phyloP scores from a whole-genome alignment of 2,797 vertebrate species.

The Schizopygopsis pylzovi region DNA sequence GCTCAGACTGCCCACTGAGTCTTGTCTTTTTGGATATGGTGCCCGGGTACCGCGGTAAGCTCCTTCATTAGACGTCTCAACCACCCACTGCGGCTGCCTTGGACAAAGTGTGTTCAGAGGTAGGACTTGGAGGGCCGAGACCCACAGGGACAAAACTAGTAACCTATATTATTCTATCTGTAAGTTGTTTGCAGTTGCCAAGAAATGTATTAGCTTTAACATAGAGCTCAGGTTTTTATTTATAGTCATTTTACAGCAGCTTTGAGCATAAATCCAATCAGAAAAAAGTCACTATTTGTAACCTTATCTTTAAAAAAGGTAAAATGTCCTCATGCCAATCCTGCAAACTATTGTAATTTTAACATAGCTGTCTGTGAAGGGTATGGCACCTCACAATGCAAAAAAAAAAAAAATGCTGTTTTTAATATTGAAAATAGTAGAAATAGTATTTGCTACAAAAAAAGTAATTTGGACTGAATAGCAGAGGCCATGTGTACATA shows the following conservation, averaged over 20 bases:
- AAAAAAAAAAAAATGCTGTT: neutral
- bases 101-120: neutral
- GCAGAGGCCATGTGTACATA: neutral
- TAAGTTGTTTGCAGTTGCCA: neutral
- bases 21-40: constrained; percentile 34
- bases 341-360: constrained; percentile 3
- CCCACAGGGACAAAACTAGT: neutral
- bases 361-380: neutral
- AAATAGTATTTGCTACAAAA: neutral
- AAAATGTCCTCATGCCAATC: neutral
- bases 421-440: neutral
- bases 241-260: neutral
- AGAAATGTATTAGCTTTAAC: neutral
- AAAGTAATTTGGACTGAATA: neutral
- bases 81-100: neutral
- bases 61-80: neutral
- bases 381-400: neutral
- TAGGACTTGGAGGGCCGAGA: neutral
- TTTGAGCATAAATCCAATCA: neutral
- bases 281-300: neutral
- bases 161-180: neutral
- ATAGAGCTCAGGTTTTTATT: neutral
- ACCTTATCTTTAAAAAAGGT: constrained; percentile 2
- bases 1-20: constrained; percentile 10
- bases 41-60: constrained; percentile 3